Percentiles rank a stretch among this genome's conserved stretches.
phyloP scores from a whole-genome alignment of 1,140 invertebrate genomes.

The Ridgeia piscesae region DNA sequence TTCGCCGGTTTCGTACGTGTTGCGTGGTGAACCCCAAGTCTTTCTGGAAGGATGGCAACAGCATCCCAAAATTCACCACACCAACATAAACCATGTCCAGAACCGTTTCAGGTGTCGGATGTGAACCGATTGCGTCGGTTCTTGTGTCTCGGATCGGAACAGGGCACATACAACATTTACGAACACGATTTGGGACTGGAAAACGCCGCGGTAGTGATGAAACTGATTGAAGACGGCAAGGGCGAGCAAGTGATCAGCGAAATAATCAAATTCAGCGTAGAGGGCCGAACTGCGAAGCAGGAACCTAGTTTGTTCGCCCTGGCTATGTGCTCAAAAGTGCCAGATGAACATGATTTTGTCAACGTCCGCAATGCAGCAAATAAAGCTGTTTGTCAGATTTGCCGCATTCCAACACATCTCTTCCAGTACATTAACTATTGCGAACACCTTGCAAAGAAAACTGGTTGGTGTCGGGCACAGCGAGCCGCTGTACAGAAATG shows the following conservation, averaged over 20 bases:
- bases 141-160: conserved; percentile 47
- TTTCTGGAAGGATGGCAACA: background rate
- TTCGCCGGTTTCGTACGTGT: background rate
- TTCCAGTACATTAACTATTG: conserved; percentile 65
- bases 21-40: background rate
- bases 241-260: conserved; percentile 30
- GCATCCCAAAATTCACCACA: background rate
- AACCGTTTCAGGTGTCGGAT: conserved; percentile 45
- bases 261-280: conserved; percentile 27
- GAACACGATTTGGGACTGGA: background rate
- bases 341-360: background rate
- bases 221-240: conserved; percentile 23
- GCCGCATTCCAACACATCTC: conserved; percentile 58
- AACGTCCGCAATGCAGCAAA: background rate
- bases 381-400: background rate
- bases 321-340: conserved; percentile 59
- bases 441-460: conserved; percentile 57
- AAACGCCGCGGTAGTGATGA: background rate
- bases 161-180: conserved; percentile 34
- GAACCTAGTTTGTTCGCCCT: conserved; percentile 65
- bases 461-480: conserved; percentile 65
- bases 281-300: conserved; percentile 43
- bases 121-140: conserved; percentile 51
- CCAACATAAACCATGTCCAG: background rate
- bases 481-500: conserved; percentile 63